phyloP scores from a whole-genome alignment of 2,797 vertebrate species.

The Sebastiscus tertius region DNA sequence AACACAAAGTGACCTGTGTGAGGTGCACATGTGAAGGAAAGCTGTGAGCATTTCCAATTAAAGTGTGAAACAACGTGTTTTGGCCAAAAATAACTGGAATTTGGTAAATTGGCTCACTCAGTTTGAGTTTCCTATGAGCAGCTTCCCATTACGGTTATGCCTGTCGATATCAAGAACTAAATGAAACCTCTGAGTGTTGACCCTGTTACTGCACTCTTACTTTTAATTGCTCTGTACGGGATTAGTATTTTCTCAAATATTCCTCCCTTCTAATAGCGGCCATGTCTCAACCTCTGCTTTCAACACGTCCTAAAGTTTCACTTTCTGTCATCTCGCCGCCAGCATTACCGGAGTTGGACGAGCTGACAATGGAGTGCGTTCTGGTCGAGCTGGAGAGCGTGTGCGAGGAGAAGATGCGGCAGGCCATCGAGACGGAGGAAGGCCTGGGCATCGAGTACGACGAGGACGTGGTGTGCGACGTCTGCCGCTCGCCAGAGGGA shows the following conservation, averaged over 20 bases:
- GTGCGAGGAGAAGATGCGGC: conserved; percentile 92
- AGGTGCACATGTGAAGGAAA: conserved; percentile 18
- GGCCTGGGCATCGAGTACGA: conserved; percentile 97
- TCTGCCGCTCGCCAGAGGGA: conserved; percentile 95
- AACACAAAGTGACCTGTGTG: conserved; percentile 38
- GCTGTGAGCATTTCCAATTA: conserved; percentile 41
- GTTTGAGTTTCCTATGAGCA: conserved; percentile 18
- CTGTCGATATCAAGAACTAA: conserved; percentile 1
- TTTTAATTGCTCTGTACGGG: conserved; percentile 28
- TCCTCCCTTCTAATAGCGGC: background rate
- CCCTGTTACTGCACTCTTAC: background rate
- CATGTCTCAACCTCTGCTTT: background rate
- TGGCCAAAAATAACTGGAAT: conserved; percentile 35
- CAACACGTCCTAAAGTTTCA: background rate
- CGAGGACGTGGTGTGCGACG: conserved; percentile 96
- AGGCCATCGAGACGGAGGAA: conserved; percentile 93
- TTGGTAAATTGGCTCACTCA: conserved; percentile 4
- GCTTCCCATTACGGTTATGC: conserved; percentile 12
- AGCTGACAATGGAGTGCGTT: conserved; percentile 92
- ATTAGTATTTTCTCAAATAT: conserved; percentile 3
- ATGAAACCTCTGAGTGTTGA: conserved; percentile 14
- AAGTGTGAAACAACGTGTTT: conserved; percentile 11
- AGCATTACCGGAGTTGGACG: conserved; percentile 92
- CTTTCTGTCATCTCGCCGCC: background rate
- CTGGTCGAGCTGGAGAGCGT: conserved; percentile 92